Evolutionary conservation across 2,113 vertebrate genomes (phyloP).

Genomic region (Uria lomvia): DNA sequence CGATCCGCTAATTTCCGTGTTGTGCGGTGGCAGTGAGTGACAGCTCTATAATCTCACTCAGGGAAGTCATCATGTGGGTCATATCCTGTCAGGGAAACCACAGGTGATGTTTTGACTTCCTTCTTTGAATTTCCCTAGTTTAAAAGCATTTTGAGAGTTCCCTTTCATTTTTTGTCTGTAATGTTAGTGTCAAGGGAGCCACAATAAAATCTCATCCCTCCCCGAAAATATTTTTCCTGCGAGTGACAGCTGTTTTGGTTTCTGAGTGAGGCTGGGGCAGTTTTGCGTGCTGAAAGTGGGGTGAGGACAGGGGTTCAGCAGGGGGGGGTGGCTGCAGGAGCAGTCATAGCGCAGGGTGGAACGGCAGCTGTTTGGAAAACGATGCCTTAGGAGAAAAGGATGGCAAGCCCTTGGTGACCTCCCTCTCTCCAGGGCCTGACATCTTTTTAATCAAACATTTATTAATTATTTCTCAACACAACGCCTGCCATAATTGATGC

Average conservation of each 20-base stretch:
- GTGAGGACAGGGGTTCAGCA: background rate
- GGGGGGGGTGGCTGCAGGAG: background rate
- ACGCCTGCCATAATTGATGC: background rate
- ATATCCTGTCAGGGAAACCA: background rate
- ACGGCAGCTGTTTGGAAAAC: background rate
- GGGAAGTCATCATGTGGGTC: background rate
- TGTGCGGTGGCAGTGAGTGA: background rate
- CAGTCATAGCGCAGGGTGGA: background rate
- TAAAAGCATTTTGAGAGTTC: background rate
- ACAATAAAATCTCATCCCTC: background rate
- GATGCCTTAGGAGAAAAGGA: background rate
- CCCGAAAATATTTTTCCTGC: background rate
- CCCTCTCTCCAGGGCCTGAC: background rate
- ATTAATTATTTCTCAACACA: background rate
- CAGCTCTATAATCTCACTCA: background rate
- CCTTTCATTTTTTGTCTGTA: background rate
- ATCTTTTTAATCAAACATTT: background rate
- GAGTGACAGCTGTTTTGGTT: background rate
- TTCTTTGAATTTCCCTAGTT: background rate
- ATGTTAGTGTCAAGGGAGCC: background rate
- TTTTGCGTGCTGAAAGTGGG: background rate
- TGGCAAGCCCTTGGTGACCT: background rate
- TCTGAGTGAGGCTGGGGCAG: fast-evolving
- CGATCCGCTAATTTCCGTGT: background rate
- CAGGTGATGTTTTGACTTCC: background rate